Percentiles rank a stretch among this genome's conserved stretches.
phyloP scores from a whole-genome alignment of 2,888 invertebrate genomes.

The Panopea generosa region DNA sequence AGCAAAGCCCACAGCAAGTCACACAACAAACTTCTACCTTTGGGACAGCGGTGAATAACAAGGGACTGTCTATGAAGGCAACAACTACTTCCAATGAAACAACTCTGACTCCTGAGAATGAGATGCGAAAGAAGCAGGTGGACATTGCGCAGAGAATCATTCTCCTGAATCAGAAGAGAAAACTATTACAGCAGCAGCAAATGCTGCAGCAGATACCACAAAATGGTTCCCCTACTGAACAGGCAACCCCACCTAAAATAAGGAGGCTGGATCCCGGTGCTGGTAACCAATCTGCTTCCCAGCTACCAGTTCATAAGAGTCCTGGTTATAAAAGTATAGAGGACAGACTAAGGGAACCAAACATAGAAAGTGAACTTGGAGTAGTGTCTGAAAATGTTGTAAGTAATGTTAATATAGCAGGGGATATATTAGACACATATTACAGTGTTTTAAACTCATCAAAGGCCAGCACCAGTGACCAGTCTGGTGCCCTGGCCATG shows the following conservation, averaged over 20 bases:
- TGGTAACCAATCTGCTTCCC: not conserved
- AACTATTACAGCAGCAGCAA: slow-evolving; percentile 19
- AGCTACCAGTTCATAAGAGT: not conserved
- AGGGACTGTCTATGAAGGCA: not conserved
- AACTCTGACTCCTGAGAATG: too few species aligned
- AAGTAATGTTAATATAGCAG: slow-evolving; percentile 58
- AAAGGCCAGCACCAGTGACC: not conserved
- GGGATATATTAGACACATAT: slow-evolving; percentile 62
- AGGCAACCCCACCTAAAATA: slow-evolving; percentile 30
- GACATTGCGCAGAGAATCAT: slow-evolving; percentile 42
- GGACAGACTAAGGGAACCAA: slow-evolving; percentile 42
- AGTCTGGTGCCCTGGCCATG: not conserved
- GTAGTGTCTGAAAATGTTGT: slow-evolving; percentile 50
- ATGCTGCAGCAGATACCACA: slow-evolving; percentile 16
- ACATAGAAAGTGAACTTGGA: slow-evolving; percentile 34
- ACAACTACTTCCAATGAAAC: too few species aligned
- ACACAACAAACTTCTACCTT: not conserved
- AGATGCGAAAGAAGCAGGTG: slow-evolving; percentile 15
- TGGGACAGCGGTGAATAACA: slow-evolving; percentile 12
- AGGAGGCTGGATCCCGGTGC: slow-evolving; percentile 11
- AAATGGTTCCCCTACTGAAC: slow-evolving; percentile 2
- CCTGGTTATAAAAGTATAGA: slow-evolving; percentile 37
- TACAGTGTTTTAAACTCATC: slow-evolving; percentile 58
- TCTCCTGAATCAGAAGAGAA: slow-evolving; percentile 31
- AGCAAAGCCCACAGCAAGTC: not conserved